Evolutionary conservation across 2,113 vertebrate species (phyloP), one percentile per base, ranked within the genome.

Genomic region (Micromys minutus): DNA sequence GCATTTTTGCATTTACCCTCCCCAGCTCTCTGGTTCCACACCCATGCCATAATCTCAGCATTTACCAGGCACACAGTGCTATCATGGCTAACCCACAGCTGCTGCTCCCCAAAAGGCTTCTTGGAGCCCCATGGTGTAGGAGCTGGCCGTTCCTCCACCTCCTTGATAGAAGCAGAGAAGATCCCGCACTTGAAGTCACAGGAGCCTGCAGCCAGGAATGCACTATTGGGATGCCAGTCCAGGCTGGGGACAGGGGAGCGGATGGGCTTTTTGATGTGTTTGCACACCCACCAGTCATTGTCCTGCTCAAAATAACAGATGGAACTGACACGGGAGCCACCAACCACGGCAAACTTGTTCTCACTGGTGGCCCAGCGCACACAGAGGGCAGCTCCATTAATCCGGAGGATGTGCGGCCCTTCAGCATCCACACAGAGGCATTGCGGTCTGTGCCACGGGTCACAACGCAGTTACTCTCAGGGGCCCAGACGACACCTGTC

Each of bases 211-310:
- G 99, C 99, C 98, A 99, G 98, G 67, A 99, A 99, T 76, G 99
- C 98, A 0, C 99, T 99, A 98, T 99, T 99, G 95, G 99, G 99
- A 94, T 99, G 99, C 99, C 99, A 99, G 98, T 99, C 99, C 11
- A 99, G 98, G 97, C 99, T 99, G 88, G 99, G 99, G 92, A 99
- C 99, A 0, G 99, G 99, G 1, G 99, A 99, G 92, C 99, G 99
- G 95, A 99, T 99, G 7, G 99, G 99, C 98, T 99, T 99, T 98
- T 99, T 99, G 98, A 99, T 99, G 98, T 99, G 99, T 96, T 99
- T 99, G 96, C 99, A 99, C 47, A 99, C 99, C 99, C 99, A 99
- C 99, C 99, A n/a, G n/a, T n/a, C n/a, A n/a, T n/a, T n/a, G n/a
- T n/a, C n/a, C n/a, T n/a, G n/a, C n/a, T n/a, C n/a, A n/a, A n/a